Base-by-base conservation (phyloP, 2,797 vertebrate species). In the Myotis myotis region DNA sequence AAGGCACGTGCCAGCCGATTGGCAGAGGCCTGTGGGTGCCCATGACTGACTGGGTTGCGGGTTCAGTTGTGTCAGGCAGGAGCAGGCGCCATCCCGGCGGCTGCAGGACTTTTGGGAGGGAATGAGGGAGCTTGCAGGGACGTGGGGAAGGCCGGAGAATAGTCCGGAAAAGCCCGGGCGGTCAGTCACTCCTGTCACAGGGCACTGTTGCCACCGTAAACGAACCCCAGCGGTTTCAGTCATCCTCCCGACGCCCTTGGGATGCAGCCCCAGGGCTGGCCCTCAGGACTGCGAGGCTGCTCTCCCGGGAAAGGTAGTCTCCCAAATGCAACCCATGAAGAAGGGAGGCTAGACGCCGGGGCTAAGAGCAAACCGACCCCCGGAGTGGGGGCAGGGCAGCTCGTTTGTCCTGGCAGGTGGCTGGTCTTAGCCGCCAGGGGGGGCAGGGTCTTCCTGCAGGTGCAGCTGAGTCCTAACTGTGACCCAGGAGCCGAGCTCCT, bases 21-120 rank as follows among this genome's bases (percentile, higher is more conserved):
- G 15, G 3, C 55, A 44, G 53, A 57, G 75, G 15, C 49, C 38
- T 20, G 12, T 17, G 60, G 92, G 41, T 12, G 38, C 16, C 10
- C 66, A 2, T 0, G 10, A 25, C 38, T 0, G 10, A 25, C n/a
- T 19, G 1, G 7, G 28, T 4, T 33, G 68, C 2, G 1, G 25
- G n/a, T 36, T 36, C 44, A 53, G 49, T 15, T 47, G 2, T 22
- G 44, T 41, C 30, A 30, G 23, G 44, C 6, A 49, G 2, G 44
- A 62, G 15, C 5, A 20, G 47, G n/a, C 25, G 53, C 47, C 70
- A 7, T 22, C 33, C 53, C 23, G 23, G 57, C 8, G 9, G 60
- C 13, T 30, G 60, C 5, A 64, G 60, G 60, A 64, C n/a, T 83
- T 82, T 33, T 28, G 13, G 70, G 22, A 75, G 57, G 9, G 4